phyloP scores from a whole-genome alignment of 2,113 vertebrate species.

The Nycticorax nycticorax region DNA sequence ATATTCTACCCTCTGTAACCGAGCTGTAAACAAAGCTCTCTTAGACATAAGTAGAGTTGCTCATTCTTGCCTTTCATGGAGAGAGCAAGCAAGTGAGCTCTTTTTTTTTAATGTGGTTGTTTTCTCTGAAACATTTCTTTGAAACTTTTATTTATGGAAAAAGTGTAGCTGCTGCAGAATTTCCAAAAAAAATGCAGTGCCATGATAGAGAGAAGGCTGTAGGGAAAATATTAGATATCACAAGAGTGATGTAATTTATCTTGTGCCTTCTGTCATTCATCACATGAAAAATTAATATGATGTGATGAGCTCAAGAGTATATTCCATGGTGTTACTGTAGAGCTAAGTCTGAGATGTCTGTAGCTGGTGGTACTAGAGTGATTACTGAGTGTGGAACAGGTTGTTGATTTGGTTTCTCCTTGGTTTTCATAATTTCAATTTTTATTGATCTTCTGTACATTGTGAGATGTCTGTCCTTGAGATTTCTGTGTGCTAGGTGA shows the following conservation, averaged over 20 bases:
- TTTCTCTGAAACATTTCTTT: background rate
- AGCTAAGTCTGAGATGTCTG: background rate
- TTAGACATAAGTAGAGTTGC: background rate
- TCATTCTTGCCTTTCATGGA: background rate
- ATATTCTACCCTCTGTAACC: background rate
- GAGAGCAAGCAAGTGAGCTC: background rate
- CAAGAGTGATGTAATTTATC: background rate
- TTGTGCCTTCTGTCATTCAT: background rate
- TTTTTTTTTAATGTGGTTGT: background rate
- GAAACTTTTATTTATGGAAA: background rate
- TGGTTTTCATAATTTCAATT: background rate
- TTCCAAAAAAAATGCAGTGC: background rate
- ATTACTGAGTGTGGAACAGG: background rate
- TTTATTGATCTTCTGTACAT: background rate
- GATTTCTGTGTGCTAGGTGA: background rate
- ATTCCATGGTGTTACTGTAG: background rate
- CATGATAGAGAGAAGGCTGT: background rate
- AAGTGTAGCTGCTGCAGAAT: background rate
- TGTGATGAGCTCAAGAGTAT: background rate
- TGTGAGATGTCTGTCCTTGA: background rate
- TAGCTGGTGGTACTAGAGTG: background rate
- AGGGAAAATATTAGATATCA: background rate
- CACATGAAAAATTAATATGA: background rate
- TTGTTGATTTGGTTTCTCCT: background rate
- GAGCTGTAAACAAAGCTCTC: background rate